Conservation (phyloP, 2,113 vertebrate species). For the Chionodraco myersi region DNA sequence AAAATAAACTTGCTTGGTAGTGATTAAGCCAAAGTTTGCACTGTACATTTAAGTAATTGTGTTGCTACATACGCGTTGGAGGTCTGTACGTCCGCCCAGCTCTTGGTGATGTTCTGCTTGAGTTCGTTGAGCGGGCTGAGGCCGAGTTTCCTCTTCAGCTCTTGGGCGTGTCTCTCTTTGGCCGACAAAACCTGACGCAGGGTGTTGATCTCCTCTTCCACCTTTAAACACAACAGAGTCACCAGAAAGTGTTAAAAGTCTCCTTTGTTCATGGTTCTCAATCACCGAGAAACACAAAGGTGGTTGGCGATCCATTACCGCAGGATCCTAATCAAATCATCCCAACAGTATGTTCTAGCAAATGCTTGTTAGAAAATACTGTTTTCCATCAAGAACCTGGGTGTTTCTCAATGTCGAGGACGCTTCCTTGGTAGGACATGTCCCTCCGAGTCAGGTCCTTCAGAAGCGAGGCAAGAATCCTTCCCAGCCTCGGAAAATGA, state of each 20-base stretch:
- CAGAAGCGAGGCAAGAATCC: no score
- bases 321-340: background rate
- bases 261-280: no score
- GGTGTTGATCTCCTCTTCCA: constrained; percentile 96
- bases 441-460: no score
- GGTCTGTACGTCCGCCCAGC: constrained; percentile 96
- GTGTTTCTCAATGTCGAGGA: no score
- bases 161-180: constrained; percentile 92
- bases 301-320: background rate
- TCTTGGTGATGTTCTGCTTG: constrained; percentile 90
- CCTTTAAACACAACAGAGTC: constrained; percentile 78
- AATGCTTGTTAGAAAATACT: no score
- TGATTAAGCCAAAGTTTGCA: no score
- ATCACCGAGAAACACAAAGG: background rate
- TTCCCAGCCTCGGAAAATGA: no score
- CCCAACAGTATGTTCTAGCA: background rate
- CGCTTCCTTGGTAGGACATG: no score
- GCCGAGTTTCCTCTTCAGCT: constrained; percentile 94
- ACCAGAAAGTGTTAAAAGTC: background rate
- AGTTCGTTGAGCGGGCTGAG: constrained; percentile 90
- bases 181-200: constrained; percentile 94
- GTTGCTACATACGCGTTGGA: constrained; percentile 90
- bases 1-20: no score
- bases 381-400: no score
- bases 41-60: no score